Conservation (phyloP, 2,888 invertebrate species). For the Lamellibrachia columna region DNA sequence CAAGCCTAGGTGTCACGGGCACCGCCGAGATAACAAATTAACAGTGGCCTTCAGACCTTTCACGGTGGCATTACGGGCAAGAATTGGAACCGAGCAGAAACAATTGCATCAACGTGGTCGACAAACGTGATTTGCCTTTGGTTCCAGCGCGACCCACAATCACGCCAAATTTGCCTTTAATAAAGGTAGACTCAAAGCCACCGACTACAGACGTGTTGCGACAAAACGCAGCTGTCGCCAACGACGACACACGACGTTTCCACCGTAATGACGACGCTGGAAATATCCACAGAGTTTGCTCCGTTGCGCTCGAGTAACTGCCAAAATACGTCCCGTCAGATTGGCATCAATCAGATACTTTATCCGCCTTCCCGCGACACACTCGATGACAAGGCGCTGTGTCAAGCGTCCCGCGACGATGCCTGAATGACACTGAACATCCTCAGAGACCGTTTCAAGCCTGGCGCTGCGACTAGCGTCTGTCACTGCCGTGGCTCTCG, state of each 20-base stretch:
- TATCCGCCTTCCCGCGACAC: not conserved
- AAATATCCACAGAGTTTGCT: not conserved
- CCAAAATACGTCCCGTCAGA: not conserved
- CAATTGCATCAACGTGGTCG: not conserved
- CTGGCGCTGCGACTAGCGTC: not conserved
- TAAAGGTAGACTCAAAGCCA: not conserved
- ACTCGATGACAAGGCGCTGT: not conserved
- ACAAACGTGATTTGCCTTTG: conserved; percentile 5
- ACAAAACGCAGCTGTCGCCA: not conserved
- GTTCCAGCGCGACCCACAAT: not conserved
- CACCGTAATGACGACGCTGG: not conserved
- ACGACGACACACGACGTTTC: not conserved
- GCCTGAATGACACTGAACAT: not conserved
- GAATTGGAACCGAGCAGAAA: not conserved
- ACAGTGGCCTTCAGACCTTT: not conserved
- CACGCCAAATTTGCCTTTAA: not conserved
- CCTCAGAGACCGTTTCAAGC: not conserved
- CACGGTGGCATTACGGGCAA: not conserved
- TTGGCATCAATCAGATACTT: not conserved
- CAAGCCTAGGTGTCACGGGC: not conserved
- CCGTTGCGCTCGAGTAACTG: not conserved
- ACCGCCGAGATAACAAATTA: not conserved
- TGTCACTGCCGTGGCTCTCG: not conserved
- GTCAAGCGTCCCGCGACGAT: not conserved
- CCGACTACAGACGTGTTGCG: not conserved